Evolutionary conservation across 2,888 invertebrate species (phyloP), one percentile per base, ranked within the genome.

Genomic region (Hoplodrina blanda): DNA sequence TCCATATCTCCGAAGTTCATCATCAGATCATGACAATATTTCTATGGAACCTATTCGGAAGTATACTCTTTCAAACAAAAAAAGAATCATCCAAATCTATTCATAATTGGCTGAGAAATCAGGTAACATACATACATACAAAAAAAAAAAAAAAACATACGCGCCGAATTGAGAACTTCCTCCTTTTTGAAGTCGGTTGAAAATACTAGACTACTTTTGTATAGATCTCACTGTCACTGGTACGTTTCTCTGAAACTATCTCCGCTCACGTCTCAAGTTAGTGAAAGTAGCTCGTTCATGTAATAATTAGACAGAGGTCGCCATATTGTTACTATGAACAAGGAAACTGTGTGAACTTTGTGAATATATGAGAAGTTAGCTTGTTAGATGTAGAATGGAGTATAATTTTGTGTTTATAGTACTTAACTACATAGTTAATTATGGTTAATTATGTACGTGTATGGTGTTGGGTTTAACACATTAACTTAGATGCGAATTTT

Each of bases 221-320:
- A 37, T 37, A 8, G 8, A 4, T 6, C 7, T 1, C 37, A 37
- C 37, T 8, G 1, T 37, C 37, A 8, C n/a, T n/a, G n/a, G 37
- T 37, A 37, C 37, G 8, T 7, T 41, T 41, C 41, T 41, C 41
- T 41, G 0, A 41, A 41, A 41, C 15, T 37, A 25, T 37, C 62
- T 50, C 62, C 55, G 56, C 33, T 41, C 17, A 50, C 20, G 13
- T 52, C n/a, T 53, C 17, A 33, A 53, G 15, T 10, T 5, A 73
- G 82, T 66, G 81, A 82, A 79, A 82, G 82, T 76, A 17, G 0
- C 30, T 13, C 30, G 25, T 73, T 79, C 73, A 49, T 76, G 79
- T 76, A 61, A 52, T 73, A 81, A 81, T 55, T 71, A 44, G 53
- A 52, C 46, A 49, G 57, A 20, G n/a, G 11, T 7, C 17, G 64